These are phyloP conservation scores for Polymixis lichenea DNA, from an alignment of 2,888 invertebrate genomes.

Conservation along the genomic window DNA sequence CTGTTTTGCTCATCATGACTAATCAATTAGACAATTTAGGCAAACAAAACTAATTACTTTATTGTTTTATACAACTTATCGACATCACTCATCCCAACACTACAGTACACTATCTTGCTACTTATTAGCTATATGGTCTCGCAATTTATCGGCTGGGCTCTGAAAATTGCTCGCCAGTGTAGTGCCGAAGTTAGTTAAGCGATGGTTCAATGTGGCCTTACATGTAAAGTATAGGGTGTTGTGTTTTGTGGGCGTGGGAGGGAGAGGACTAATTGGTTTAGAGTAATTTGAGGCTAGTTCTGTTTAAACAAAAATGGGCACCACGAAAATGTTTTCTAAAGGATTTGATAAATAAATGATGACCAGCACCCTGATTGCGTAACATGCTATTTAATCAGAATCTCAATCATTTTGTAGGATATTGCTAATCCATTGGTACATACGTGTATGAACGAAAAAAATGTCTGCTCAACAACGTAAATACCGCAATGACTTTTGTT, in stretches of 20 bases:
- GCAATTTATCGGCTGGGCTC: slow-evolving; percentile 85
- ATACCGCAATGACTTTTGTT: too few relatives aligned
- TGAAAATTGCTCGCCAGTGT: slow-evolving; percentile 82
- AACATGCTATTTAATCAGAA: too few relatives aligned
- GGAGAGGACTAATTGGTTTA: slow-evolving; percentile 41
- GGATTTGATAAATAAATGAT: too few relatives aligned
- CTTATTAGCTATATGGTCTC: slow-evolving; percentile 85
- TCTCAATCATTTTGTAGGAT: too few relatives aligned
- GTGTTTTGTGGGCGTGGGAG: slow-evolving; percentile 18
- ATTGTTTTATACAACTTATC: slow-evolving; percentile 36
- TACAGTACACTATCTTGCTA: slow-evolving; percentile 80
- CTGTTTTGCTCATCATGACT: neutral
- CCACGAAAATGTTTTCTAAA: neutral
- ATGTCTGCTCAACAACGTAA: too few relatives aligned
- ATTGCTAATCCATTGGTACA: too few relatives aligned
- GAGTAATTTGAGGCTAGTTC: slow-evolving; percentile 36
- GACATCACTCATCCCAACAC: slow-evolving; percentile 66
- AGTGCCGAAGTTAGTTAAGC: slow-evolving; percentile 77
- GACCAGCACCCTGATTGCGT: too few relatives aligned
- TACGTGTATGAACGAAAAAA: too few relatives aligned
- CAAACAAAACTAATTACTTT: neutral
- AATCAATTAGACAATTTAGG: neutral
- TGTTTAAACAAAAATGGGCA: slow-evolving; percentile 2
- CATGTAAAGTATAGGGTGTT: slow-evolving; percentile 72
- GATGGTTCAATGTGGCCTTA: slow-evolving; percentile 80